Base-by-base conservation (phyloP, 2,888 invertebrate genomes). In the Antheraea yamamai region DNA sequence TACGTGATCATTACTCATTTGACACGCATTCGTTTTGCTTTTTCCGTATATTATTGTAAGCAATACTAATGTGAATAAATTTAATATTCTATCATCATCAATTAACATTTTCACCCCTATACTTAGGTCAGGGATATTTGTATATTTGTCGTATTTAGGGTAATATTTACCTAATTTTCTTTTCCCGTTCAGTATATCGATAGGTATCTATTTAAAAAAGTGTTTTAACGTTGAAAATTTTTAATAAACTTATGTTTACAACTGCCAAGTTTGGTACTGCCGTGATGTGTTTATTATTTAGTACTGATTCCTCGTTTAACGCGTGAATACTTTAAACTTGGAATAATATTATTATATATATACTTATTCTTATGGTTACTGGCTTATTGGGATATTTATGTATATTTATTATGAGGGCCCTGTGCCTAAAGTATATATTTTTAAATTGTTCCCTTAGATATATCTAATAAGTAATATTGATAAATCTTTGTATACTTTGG, bases 201-300 rank as follows among this genome's bases (percentile, higher is more conserved):
- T 66, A 66, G 64, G 64, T 66, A 61, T 47, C 12, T 47, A 47
- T 14, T 66, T 30, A 26, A 26, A 12, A 52, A 74, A n/a, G 39
- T 55, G 26, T 58, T 70, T 55, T 39, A 70, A 18, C 58, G 39
- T 30, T 66, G 55, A 74, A 30, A 16, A 68, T 66, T n/a, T 75
- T 68, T 73, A 74, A 74, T 76, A 71, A 70, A 75, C 73, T 71
- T 58, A 20, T 66, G 68, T 74, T 73, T 71, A 71, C 18, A 23
- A 87, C 87, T 88, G 90, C 80, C 86, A 91, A 75, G 87, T 87
- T 89, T 91, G 94, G 94, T 94, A 94, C 94, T 94, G 94, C 91
- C 92, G 93, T 85, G 85, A 90, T 87, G 90, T 88, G 81, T 87
- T 82, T 81, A 85, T 81, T 77, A 72, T 77, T 18, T 75, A 75